Conservation (phyloP, 2,113 vertebrate species). For the Neotoma lepida region DNA sequence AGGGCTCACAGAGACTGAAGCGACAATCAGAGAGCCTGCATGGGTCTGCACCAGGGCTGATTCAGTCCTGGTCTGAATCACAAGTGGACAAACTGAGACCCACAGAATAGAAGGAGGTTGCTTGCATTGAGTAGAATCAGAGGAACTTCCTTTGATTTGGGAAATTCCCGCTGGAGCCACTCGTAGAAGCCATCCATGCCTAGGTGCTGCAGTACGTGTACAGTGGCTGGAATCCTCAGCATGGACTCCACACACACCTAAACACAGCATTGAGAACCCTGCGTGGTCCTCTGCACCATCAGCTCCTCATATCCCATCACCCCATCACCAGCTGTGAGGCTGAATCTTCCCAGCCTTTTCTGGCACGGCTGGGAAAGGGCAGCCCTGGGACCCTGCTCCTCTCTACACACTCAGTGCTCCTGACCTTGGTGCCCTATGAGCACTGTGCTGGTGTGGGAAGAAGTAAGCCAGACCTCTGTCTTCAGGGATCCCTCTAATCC, state of each 20-base stretch:
- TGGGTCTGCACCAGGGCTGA: background rate
- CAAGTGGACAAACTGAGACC: background rate
- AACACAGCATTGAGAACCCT: background rate
- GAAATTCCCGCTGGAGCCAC: background rate
- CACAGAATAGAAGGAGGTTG: background rate
- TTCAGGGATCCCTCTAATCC: background rate
- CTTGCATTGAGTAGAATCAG: background rate
- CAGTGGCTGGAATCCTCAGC: background rate
- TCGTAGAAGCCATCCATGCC: background rate
- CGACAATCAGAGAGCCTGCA: background rate
- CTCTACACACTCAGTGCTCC: too few relatives aligned
- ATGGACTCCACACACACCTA: background rate
- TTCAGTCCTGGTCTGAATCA: background rate
- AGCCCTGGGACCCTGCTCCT: background rate
- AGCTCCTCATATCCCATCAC: background rate
- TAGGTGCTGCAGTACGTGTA: background rate
- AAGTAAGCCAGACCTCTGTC: background rate
- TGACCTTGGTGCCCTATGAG: background rate
- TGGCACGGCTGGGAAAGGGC: background rate
- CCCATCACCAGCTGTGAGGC: background rate
- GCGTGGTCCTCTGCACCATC: background rate
- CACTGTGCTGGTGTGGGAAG: background rate
- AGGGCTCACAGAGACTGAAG: background rate
- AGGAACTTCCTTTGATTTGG: background rate
- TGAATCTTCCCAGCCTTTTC: background rate